phyloP scores from a whole-genome alignment of 64 coral and sea anemone species.

The Actinia equina region DNA sequence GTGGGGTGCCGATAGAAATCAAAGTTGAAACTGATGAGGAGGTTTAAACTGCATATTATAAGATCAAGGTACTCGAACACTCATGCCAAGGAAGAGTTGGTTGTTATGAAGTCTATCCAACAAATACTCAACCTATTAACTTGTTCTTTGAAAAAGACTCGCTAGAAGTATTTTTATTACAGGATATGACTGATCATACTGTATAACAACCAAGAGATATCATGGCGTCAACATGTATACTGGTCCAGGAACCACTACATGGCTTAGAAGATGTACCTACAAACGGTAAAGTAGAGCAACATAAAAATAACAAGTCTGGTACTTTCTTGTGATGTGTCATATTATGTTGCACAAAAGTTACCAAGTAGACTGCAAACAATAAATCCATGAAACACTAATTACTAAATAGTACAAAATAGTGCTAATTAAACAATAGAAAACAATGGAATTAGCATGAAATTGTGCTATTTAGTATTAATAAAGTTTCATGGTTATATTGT shows the following conservation, averaged over 20 bases:
- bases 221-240: too few species aligned
- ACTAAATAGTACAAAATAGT: too few species aligned
- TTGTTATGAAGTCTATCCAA: not conserved
- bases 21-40: not conserved
- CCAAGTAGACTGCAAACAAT: too few species aligned
- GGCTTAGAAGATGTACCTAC: too few species aligned
- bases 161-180: not conserved
- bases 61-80: not conserved
- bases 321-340: not conserved
- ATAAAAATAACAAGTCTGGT: too few species aligned
- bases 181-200: not conserved
- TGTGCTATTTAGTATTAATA: too few species aligned
- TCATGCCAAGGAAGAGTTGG: not conserved
- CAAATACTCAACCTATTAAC: not conserved
- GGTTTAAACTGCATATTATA: not conserved
- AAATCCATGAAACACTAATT: too few species aligned
- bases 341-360: not conserved
- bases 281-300: too few species aligned
- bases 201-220: not conserved
- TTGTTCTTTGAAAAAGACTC: not conserved
- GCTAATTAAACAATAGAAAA: too few species aligned
- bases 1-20: not conserved
- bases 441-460: too few species aligned
- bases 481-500: too few species aligned
- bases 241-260: too few species aligned